These are phyloP conservation scores for Ditylenchus dipsaci DNA, from an alignment of 1,140 invertebrate genomes.

Conservation along the genomic window DNA sequence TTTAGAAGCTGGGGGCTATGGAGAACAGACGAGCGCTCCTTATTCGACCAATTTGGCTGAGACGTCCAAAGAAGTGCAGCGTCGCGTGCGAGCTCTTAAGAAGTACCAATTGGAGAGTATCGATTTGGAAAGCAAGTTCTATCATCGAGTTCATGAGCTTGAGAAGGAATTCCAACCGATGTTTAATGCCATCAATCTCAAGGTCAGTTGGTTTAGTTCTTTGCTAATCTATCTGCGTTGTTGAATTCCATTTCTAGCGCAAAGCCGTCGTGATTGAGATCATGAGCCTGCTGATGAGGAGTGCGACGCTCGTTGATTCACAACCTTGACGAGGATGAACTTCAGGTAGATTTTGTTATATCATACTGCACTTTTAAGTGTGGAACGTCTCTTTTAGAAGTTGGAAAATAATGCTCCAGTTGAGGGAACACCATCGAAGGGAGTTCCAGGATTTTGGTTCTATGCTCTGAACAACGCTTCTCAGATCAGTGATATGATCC, in stretches of 20 bases:
- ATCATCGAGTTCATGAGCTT: conserved; percentile 84
- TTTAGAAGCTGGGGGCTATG: conserved; percentile 23
- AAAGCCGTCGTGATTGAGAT: conserved; percentile 69
- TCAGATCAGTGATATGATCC: conserved; percentile 74
- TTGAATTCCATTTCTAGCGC: conserved; percentile 62
- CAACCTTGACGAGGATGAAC: conserved; percentile 57
- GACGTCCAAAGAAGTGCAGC: conserved; percentile 62
- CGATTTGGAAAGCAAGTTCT: conserved; percentile 86
- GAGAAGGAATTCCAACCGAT: conserved; percentile 67
- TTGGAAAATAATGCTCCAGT: conserved; percentile 33
- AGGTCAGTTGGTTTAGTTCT: conserved; percentile 62
- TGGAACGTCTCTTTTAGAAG: conserved; percentile 34
- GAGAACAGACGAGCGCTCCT: not conserved
- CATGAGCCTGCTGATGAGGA: conserved; percentile 85
- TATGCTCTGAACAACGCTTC: conserved; percentile 92
- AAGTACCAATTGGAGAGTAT: conserved; percentile 81
- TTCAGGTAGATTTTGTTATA: conserved; percentile 37
- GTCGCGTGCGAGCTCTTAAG: conserved; percentile 80
- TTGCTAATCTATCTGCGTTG: conserved; percentile 11
- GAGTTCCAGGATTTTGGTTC: conserved; percentile 94
- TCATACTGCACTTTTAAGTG: not conserved
- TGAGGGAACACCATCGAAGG: conserved; percentile 63
- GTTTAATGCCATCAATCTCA: conserved; percentile 77
- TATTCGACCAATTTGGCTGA: conserved; percentile 10
- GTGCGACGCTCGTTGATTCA: conserved; percentile 59